Conservation (phyloP, 2,888 invertebrate species). For the Pandemis heparana region DNA sequence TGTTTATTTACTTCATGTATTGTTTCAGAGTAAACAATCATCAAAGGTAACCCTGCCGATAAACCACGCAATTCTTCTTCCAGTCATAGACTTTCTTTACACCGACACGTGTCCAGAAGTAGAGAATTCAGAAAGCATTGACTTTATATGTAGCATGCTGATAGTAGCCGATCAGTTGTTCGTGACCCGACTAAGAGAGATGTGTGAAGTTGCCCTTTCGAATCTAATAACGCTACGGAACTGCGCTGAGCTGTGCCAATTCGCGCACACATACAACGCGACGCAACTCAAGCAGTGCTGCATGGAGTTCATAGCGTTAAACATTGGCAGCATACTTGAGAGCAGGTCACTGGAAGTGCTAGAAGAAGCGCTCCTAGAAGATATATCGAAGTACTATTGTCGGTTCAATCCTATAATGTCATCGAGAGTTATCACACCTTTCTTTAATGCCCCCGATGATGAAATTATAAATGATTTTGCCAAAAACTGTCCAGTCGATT, state of each 20-base stretch:
- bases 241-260: conserved; percentile 90
- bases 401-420: conserved; percentile 86
- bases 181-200: conserved; percentile 88
- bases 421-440: conserved; percentile 89
- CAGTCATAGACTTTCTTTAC: conserved; percentile 91
- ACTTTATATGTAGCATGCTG: conserved; percentile 90
- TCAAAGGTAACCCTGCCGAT: conserved; percentile 86
- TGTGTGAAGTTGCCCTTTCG: conserved; percentile 89
- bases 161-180: conserved; percentile 93
- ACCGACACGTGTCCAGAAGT: conserved; percentile 87
- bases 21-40: conserved; percentile 81
- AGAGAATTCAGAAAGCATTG: conserved; percentile 87
- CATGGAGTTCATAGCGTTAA: conserved; percentile 92
- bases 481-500: conserved; percentile 72
- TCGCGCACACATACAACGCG: conserved; percentile 92
- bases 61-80: conserved; percentile 85
- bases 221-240: conserved; percentile 90
- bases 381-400: conserved; percentile 89
- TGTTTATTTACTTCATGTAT: conserved; percentile 3
- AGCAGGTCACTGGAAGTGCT: conserved; percentile 88
- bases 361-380: conserved; percentile 86
- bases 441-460: conserved; percentile 87
- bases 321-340: conserved; percentile 90
- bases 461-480: conserved; percentile 79
- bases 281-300: conserved; percentile 89